Conservation (phyloP, 2,797 vertebrate genomes). For the Argentina silus region DNA sequence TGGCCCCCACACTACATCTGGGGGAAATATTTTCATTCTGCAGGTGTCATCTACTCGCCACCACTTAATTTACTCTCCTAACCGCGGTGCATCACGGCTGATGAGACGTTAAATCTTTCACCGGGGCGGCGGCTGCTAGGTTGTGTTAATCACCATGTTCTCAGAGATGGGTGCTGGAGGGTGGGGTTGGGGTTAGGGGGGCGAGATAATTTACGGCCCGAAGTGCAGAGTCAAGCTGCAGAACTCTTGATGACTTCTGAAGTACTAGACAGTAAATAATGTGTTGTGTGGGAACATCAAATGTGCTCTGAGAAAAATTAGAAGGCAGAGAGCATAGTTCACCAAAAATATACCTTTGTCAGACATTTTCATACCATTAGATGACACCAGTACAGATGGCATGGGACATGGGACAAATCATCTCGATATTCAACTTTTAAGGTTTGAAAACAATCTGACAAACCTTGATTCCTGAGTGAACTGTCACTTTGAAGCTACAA, state of each 20-base stretch:
- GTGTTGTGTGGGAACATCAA: neutral
- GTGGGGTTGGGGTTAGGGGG: neutral
- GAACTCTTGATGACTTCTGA: neutral
- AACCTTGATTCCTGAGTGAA: no score
- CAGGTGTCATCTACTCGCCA: conserved; percentile 55
- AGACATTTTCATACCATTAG: neutral
- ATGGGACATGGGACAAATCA: no score
- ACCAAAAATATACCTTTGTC: no score
- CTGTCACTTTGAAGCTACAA: no score
- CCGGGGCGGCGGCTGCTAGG: conserved; percentile 12
- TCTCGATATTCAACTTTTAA: no score
- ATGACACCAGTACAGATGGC: no score
- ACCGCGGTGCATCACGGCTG: conserved; percentile 51
- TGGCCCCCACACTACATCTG: conserved; percentile 25
- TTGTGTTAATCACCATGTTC: conserved; percentile 55
- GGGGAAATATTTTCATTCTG: conserved; percentile 66
- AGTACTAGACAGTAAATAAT: neutral
- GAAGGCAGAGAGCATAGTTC: neutral
- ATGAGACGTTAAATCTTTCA: conserved; percentile 74
- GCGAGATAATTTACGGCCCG: conserved; percentile 27
- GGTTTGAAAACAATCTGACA: no score
- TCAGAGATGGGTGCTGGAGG: conserved; percentile 24
- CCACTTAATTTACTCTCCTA: conserved; percentile 64
- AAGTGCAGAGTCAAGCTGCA: conserved; percentile 3
- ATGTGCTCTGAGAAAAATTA: neutral